Percentiles rank a stretch among this genome's conserved stretches.
These are phyloP conservation scores for Myotis lucifugus DNA, from an alignment of 2,113 vertebrate species.

Conservation along the genomic window DNA sequence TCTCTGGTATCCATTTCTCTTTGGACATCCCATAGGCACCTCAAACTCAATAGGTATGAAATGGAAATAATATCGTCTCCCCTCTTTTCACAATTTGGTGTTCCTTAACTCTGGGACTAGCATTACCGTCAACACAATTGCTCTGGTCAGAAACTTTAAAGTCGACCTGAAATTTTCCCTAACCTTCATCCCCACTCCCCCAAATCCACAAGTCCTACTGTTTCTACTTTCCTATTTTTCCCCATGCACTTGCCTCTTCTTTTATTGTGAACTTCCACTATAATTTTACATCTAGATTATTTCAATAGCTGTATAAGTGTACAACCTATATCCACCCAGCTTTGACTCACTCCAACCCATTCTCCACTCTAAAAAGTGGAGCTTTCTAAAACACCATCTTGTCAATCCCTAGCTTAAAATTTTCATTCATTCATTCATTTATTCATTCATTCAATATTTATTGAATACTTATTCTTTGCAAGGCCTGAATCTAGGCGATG, in stretches of 20 bases:
- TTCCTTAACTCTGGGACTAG: background rate
- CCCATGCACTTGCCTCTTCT: background rate
- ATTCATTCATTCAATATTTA: background rate
- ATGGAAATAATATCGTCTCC: background rate
- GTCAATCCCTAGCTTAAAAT: background rate
- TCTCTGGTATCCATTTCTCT: background rate
- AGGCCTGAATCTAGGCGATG: background rate
- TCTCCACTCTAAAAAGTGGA: background rate
- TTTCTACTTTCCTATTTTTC: background rate
- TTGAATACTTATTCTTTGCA: background rate
- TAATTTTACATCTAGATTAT: constrained; percentile 19
- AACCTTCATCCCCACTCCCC: background rate
- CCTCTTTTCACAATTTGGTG: background rate
- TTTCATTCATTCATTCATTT: background rate
- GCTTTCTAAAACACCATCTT: background rate
- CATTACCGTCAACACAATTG: background rate
- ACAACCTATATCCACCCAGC: background rate
- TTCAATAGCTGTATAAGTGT: background rate
- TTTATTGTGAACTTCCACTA: background rate
- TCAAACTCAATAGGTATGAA: background rate
- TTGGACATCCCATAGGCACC: background rate
- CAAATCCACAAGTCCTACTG: background rate
- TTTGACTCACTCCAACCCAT: background rate
- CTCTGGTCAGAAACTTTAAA: background rate
- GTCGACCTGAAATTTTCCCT: background rate